A percentile compares a stretch with the other conserved stretches of the same genome.
Evolutionary conservation across 2,888 invertebrate genomes (phyloP).

Genomic region (Hydropsyche betteni): DNA sequence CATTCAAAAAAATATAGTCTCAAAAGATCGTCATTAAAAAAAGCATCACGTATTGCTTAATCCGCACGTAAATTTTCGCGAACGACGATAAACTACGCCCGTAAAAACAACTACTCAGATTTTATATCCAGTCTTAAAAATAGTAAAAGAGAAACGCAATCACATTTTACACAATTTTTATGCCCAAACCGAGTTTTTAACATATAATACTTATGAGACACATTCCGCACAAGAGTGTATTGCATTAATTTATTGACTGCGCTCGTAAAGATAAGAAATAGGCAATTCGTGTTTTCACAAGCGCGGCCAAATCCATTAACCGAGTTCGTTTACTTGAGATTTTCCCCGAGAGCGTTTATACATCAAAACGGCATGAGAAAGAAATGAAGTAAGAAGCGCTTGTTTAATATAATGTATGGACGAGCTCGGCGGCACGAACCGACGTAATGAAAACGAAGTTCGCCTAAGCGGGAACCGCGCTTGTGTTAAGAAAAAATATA

Average conservation of each 20-base stretch:
- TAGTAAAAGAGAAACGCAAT: background rate
- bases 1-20: too few relatives aligned
- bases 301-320: constrained; percentile 8
- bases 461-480: background rate
- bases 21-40: too few relatives aligned
- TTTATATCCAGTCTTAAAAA: too few relatives aligned
- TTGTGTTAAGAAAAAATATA: background rate
- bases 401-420: constrained; percentile 29
- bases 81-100: too few relatives aligned
- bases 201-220: background rate
- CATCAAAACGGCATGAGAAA: background rate
- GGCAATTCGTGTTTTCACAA: constrained; percentile 1
- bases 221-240: background rate
- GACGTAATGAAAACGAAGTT: constrained; percentile 27
- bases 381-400: constrained; percentile 3
- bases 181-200: too few relatives aligned
- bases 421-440: background rate
- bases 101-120: too few relatives aligned
- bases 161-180: too few relatives aligned
- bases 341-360: constrained; percentile 12
- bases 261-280: constrained; percentile 13
- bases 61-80: too few relatives aligned
- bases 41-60: too few relatives aligned
- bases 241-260: constrained; percentile 5
- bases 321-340: constrained; percentile 15